Percentiles rank a stretch among this genome's conserved stretches.
Evolutionary conservation across 2,797 vertebrate species (phyloP).

Genomic region (Rhodeus uyekii): DNA sequence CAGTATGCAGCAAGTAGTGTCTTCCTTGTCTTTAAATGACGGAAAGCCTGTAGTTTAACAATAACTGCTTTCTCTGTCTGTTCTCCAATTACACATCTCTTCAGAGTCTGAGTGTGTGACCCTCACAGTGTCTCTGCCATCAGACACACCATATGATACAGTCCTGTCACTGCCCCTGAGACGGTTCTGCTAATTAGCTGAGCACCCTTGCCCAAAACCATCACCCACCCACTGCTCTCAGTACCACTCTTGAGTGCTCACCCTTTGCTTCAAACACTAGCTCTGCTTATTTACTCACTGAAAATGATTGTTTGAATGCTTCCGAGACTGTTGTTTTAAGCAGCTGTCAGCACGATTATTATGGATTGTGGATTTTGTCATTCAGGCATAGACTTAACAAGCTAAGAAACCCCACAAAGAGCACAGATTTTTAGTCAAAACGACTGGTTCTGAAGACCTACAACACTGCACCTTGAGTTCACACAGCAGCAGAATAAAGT

Average conservation of each 20-base stretch:
- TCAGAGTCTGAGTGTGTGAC: conserved; percentile 36
- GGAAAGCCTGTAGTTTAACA: conserved; percentile 48
- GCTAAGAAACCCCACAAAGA: conserved; percentile 39
- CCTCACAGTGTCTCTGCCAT: conserved; percentile 33
- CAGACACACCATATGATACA: conserved; percentile 47
- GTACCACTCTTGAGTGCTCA: conserved; percentile 24
- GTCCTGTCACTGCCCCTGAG: conserved; percentile 45
- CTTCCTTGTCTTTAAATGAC: conserved; percentile 29
- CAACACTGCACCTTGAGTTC: background rate
- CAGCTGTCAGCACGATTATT: conserved; percentile 11
- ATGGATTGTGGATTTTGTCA: conserved; percentile 9
- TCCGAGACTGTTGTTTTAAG: background rate
- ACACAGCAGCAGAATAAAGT: background rate
- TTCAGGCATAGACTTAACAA: conserved; percentile 45
- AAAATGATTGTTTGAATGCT: conserved; percentile 12
- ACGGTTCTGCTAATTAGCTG: conserved; percentile 51
- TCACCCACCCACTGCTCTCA: conserved; percentile 14
- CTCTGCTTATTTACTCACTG: conserved; percentile 23
- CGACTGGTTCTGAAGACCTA: background rate
- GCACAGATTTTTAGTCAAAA: conserved; percentile 35
- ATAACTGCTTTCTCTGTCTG: conserved; percentile 37
- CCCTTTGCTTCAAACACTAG: conserved; percentile 12
- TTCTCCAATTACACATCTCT: conserved; percentile 56
- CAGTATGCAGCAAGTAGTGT: background rate
- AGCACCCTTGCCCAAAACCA: conserved; percentile 15